phyloP scores from a whole-genome alignment of 2,113 vertebrate species.

The Centrocercus urophasianus region DNA sequence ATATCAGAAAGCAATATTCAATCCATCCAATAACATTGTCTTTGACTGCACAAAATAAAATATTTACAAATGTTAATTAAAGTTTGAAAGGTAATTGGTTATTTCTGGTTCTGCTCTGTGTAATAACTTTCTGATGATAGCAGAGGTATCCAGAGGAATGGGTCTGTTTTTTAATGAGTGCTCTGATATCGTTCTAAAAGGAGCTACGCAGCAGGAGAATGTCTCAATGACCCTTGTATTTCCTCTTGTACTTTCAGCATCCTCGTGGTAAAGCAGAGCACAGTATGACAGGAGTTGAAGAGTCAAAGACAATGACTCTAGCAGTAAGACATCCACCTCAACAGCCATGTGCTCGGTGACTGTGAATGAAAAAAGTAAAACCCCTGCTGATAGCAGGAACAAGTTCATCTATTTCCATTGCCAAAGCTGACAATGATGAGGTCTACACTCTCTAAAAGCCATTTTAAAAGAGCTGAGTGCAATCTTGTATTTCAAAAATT shows the following conservation, averaged over 20 bases:
- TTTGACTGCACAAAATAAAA: not conserved
- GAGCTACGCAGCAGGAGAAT: not conserved
- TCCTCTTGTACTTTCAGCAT: not conserved
- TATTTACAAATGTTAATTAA: conserved; percentile 19
- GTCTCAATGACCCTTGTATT: not conserved
- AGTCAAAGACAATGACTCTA: conserved; percentile 9
- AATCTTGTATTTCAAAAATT: not conserved
- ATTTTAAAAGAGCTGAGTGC: not conserved
- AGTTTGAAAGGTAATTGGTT: not conserved
- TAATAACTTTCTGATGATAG: not conserved
- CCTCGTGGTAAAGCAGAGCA: not conserved
- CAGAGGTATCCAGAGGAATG: not conserved
- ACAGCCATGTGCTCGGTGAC: not conserved
- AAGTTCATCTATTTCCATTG: not conserved
- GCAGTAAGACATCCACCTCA: not conserved
- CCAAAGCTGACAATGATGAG: not conserved
- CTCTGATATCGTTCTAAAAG: not conserved
- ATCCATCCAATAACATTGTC: not conserved
- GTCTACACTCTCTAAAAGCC: not conserved
- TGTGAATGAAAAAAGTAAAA: not conserved
- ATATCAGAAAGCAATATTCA: not conserved
- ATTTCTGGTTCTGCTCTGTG: not conserved
- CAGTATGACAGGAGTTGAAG: not conserved
- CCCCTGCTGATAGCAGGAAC: not conserved
- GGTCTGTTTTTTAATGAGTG: not conserved